phyloP scores from a whole-genome alignment of 2,888 invertebrate species.

The Meloe dianella region DNA sequence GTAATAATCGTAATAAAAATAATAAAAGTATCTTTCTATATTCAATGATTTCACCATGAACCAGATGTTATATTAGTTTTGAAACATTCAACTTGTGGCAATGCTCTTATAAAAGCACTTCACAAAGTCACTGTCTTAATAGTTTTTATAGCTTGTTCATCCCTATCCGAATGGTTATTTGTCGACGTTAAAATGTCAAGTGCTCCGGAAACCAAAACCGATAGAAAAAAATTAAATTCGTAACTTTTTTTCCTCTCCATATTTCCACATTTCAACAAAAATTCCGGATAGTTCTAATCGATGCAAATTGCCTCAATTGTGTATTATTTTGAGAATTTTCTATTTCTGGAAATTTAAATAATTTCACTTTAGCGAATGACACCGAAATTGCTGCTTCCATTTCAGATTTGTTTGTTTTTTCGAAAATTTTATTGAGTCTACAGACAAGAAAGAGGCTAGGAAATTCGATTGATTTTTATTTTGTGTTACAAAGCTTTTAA shows the following conservation, averaged over 20 bases:
- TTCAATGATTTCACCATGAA: conserved; percentile 6
- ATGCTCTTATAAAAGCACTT: conserved; percentile 15
- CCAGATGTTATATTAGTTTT: conserved; percentile 5
- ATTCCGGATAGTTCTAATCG: neutral
- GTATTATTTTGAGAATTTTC: conserved; percentile 1
- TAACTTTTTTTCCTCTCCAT: neutral
- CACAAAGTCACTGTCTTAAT: conserved; percentile 32
- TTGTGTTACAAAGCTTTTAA: conserved; percentile 1
- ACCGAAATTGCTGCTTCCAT: conserved; percentile 20
- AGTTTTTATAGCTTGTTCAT: conserved; percentile 30
- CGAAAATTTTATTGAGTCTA: conserved; percentile 3
- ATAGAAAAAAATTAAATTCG: neutral
- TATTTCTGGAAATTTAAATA: conserved; percentile 20
- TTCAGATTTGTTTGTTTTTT: conserved; percentile 14
- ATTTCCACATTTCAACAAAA: neutral
- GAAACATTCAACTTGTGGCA: conserved; percentile 5
- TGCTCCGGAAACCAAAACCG: neutral
- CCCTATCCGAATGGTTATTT: conserved; percentile 27
- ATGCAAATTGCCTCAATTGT: conserved; percentile 5
- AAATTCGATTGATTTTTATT: conserved; percentile 12
- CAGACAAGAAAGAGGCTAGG: neutral
- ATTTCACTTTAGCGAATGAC: conserved; percentile 19
- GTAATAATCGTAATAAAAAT: neutral
- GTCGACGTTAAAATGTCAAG: conserved; percentile 29
- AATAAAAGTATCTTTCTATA: conserved; percentile 4